These are phyloP conservation scores for Pomatostomus ruficeps DNA, from an alignment of 2,113 vertebrate species.

Conservation along the genomic window DNA sequence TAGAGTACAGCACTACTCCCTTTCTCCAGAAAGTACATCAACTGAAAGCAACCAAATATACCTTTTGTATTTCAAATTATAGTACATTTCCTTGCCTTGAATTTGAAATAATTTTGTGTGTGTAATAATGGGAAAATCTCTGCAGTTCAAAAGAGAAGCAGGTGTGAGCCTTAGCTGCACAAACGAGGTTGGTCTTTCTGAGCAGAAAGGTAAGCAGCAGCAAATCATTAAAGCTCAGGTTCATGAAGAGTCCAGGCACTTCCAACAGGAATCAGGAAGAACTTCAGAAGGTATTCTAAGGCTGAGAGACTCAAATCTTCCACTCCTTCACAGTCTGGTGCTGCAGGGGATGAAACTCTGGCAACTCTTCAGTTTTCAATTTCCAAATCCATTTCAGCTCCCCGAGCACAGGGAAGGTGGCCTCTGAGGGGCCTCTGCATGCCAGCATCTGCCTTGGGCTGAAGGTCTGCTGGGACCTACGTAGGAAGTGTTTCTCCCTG, in stretches of 20 bases:
- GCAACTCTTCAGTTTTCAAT: background rate
- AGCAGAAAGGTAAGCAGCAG: background rate
- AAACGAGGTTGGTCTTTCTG: background rate
- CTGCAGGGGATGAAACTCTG: background rate
- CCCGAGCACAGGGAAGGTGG: fast-evolving
- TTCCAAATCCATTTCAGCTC: background rate
- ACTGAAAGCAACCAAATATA: background rate
- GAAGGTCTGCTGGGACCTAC: background rate
- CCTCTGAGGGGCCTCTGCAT: background rate
- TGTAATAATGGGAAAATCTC: background rate
- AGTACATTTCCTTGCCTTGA: background rate
- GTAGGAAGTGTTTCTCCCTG: background rate
- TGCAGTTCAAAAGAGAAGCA: conserved; percentile 3
- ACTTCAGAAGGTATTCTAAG: background rate
- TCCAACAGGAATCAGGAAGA: background rate
- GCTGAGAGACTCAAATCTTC: background rate
- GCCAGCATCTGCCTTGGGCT: fast-evolving
- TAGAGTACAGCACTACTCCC: background rate
- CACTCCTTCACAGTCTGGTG: background rate
- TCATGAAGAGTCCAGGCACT: background rate
- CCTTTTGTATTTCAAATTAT: background rate
- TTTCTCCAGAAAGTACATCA: background rate
- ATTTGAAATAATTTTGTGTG: background rate
- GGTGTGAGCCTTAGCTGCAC: background rate
- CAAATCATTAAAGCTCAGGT: background rate